Evolutionary conservation across 1,140 invertebrate species (phyloP), one percentile per base, ranked within the genome.

Genomic region (Monomorium pharaonis): DNA sequence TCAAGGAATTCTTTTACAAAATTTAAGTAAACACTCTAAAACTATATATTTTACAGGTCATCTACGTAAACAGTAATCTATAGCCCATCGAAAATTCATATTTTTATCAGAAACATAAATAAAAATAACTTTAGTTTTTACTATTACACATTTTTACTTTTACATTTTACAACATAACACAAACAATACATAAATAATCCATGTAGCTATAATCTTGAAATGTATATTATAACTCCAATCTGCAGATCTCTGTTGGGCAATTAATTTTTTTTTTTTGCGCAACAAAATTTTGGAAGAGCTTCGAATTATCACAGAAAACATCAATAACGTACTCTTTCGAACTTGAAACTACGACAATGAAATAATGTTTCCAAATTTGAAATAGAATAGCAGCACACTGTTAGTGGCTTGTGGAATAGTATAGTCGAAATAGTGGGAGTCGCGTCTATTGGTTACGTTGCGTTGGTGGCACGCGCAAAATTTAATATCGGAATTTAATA

Each of bases 401-500:
- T 30, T 51, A 49, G 37, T 51, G 24, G 18, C 56, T 70, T 70
- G 44, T 14, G 18, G 16, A 70, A 74, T 47, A 72, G 67, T 51
- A n/a, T n/a, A 33, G 51, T 10, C 65, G 78, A 72, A 58, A 58
- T 69, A 80, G 16, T 65, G 24, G 24, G 51, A 51, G 27, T 27
- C 42, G 58, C 44, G 44, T 60, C 67, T 74, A 74, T 74, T 47
- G 67, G 67, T 24, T 24, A 51, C 51, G 51, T n/a, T 33, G 33
- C 7, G 12, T 30, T 27, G 24, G 16, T 51, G 44, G 78, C 78
- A 62, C 24, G 78, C 30, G 16, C 58, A 54, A 77, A 84, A 84
- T 84, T 37, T 76, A 24, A 77, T 62, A 62, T 77, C 21, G 44
- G 58, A 63, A 84, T 76, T 84, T 75, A 77, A 75, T 77, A 77